Percentiles rank a stretch among this genome's conserved stretches.
Conservation (phyloP, 2,888 invertebrate genomes). For the Epirrhoe alternata region DNA sequence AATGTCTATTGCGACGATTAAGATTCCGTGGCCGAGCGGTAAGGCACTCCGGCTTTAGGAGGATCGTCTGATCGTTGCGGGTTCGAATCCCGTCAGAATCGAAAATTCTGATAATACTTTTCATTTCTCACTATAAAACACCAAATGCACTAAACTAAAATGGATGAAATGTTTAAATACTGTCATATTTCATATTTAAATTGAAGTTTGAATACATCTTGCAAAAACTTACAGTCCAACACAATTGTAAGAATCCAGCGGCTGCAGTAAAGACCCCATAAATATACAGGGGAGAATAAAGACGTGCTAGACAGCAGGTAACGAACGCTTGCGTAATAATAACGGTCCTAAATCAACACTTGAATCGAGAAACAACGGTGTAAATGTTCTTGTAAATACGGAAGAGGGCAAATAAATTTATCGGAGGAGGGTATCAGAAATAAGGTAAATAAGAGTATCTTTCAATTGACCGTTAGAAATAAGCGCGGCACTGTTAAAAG, state of each 20-base stretch:
- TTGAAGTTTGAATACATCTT: conserved; percentile 1
- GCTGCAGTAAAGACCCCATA: conserved; percentile 19
- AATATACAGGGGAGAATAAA: conserved; percentile 32
- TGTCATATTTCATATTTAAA: conserved; percentile 6
- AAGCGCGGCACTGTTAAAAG: neutral
- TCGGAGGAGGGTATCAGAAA: conserved; percentile 44
- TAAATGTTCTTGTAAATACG: conserved; percentile 67
- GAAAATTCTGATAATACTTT: too few species aligned
- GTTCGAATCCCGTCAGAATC: too few species aligned
- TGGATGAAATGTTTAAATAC: neutral
- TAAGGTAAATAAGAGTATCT: conserved; percentile 24
- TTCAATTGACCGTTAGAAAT: conserved; percentile 19
- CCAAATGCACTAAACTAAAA: too few species aligned
- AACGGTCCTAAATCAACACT: conserved; percentile 72
- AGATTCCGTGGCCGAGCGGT: too few species aligned
- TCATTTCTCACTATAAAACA: too few species aligned
- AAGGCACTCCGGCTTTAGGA: too few species aligned
- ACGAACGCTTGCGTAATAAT: conserved; percentile 49
- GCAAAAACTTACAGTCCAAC: conserved; percentile 14
- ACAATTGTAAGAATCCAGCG: conserved; percentile 10
- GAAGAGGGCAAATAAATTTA: conserved; percentile 59
- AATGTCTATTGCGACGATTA: too few species aligned
- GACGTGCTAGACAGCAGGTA: conserved; percentile 38
- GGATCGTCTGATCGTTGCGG: too few species aligned
- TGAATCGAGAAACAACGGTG: conserved; percentile 52